Evolutionary conservation across 1,140 invertebrate genomes (phyloP), one percentile per base, ranked within the genome.

Genomic region (Argopecten irradians): DNA sequence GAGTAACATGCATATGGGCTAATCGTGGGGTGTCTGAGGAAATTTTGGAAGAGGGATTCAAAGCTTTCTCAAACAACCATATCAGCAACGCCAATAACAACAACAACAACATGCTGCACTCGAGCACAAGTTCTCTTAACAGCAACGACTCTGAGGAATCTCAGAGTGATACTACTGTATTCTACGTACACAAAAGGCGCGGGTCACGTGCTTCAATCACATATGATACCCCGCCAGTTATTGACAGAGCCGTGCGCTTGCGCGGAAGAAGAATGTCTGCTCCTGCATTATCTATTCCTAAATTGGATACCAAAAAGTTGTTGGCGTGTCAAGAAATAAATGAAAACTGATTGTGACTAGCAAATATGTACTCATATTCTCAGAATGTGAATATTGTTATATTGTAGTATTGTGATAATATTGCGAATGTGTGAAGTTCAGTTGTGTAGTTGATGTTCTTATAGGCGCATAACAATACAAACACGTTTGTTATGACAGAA

Each of bases 101-200:
- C 28, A 88, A 34, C 13, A 82, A 82, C 35, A 90, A 86, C 85
- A 82, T 34, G 33, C 34, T 83, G 22, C 84, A 83, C 71, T 41
- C 46, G 0, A 90, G 89, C 36, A 88, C 39, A 82, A 39, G 88
- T 19, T 90, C 89, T 39, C 43, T 90, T 16, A 90, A 90, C 87
- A 90, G 89, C 84, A 55, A 41, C 16, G 89, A 90, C 87, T 90
- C 89, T 34, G 89, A 90, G n/a, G 89, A 90, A 88, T 90, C 89
- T 5, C 89, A 90, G 46, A 84, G 87, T 84, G 89, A 90, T 85
- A 90, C 89, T 28, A 90, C 89, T 34, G 89, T 90, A 34, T 88
- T 90, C 34, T 90, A 90, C 55, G 87, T 88, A 34, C 89, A 90
- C 86, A 83, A 82, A 82, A 82, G 89, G n/a, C 87, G 89, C 3